These are phyloP conservation scores for Eurosta solidaginis DNA, from an alignment of 1,140 invertebrate genomes.

Conservation along the genomic window DNA sequence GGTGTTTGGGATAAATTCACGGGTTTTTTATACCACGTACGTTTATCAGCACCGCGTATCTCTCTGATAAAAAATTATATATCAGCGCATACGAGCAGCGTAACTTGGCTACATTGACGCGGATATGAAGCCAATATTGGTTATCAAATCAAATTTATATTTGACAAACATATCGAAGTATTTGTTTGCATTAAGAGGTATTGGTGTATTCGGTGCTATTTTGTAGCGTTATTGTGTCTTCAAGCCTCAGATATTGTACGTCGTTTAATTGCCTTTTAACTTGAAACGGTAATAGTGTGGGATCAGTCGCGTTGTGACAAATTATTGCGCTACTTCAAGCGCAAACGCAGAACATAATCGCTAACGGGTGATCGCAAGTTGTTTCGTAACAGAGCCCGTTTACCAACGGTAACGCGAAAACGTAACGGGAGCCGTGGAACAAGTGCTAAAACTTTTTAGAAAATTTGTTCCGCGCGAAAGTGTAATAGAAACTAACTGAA, in stretches of 20 bases:
- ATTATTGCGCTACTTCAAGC: neutral
- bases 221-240: too few species aligned
- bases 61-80: too few species aligned
- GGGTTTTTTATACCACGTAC: neutral
- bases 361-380: too few species aligned
- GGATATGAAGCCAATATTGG: neutral
- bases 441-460: neutral
- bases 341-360: neutral
- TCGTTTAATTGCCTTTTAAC: neutral
- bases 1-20: too few species aligned
- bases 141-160: neutral
- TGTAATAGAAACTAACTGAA: too few species aligned
- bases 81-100: neutral
- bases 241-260: too few species aligned
- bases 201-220: neutral
- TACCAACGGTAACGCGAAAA: neutral
- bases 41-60: conserved; percentile 6
- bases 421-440: neutral
- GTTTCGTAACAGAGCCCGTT: neutral
- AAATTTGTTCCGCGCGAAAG: neutral
- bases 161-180: neutral
- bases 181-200: conserved; percentile 3
- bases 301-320: neutral
- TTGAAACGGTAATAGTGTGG: neutral
- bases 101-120: neutral